These are phyloP conservation scores for Nymphalis polychloros DNA, from an alignment of 2,888 invertebrate species.

Conservation along the genomic window DNA sequence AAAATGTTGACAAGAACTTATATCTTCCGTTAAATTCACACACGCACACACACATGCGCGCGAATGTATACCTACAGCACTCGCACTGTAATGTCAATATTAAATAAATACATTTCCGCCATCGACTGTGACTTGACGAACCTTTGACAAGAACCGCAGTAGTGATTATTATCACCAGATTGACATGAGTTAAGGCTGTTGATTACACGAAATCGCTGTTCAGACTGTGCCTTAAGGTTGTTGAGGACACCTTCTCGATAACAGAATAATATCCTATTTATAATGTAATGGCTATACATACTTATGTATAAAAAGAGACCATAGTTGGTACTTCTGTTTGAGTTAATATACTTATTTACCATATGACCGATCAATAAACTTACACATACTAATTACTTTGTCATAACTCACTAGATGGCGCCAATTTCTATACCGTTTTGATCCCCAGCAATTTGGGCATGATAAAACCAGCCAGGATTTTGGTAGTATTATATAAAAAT, in stretches of 20 bases:
- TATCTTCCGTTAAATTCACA: background rate
- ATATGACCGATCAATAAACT: too few species aligned
- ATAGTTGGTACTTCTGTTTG: background rate
- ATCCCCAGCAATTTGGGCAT: too few species aligned
- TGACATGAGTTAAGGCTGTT: slow-evolving; percentile 38
- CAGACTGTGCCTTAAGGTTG: slow-evolving; percentile 35
- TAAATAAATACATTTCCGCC: slow-evolving; percentile 5
- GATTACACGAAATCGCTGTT: slow-evolving; percentile 38
- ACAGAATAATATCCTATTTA: slow-evolving; percentile 16
- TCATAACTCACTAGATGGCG: too few species aligned
- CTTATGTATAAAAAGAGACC: background rate
- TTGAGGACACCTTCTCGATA: slow-evolving; percentile 30
- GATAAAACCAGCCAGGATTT: too few species aligned
- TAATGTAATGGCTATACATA: background rate
- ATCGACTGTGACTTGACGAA: slow-evolving; percentile 11
- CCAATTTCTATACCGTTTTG: too few species aligned
- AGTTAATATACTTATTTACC: too few species aligned
- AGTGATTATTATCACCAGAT: slow-evolving; percentile 38
- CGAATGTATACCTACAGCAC: background rate
- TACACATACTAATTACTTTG: too few species aligned
- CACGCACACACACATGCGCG: background rate
- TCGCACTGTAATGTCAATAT: background rate
- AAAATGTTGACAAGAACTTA: too few species aligned
- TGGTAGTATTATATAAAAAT: background rate
- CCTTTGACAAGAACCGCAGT: slow-evolving; percentile 26